Conservation (phyloP, 2,888 invertebrate genomes). For the Aspidapion aeneum region DNA sequence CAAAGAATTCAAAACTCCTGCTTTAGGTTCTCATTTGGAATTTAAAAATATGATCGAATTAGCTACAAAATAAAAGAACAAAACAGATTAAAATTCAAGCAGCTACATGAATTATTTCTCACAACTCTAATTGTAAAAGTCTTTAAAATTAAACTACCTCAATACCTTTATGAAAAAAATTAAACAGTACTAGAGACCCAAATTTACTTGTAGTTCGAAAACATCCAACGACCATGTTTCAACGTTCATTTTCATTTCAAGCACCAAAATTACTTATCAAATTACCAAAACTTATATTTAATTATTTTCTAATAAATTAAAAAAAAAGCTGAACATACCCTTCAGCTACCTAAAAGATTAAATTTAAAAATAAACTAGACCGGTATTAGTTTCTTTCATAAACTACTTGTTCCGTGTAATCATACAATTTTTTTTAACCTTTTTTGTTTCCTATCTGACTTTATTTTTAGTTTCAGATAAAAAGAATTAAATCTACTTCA, state of each 20-base stretch:
- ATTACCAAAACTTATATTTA: no score
- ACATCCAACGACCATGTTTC: not conserved
- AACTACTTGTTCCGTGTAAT: no score
- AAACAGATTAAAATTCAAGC: not conserved
- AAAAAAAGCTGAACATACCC: not conserved
- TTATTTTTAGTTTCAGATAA: no score
- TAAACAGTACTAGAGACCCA: no score
- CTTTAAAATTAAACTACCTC: not conserved
- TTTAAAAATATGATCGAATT: not conserved
- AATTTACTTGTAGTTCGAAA: not conserved
- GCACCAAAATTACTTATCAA: no score
- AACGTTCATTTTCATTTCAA: no score
- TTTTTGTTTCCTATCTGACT: no score
- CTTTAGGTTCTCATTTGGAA: not conserved
- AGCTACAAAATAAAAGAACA: not conserved
- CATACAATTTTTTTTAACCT: no score
- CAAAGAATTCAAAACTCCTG: conserved; percentile 2
- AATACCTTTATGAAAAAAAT: no score
- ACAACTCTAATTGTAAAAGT: not conserved
- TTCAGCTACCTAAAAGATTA: not conserved
- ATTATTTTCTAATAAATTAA: not conserved
- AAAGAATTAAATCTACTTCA: no score
- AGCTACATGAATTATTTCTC: not conserved
- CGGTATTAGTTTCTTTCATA: no score
- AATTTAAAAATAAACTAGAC: not conserved